Conservation (phyloP, 2,888 invertebrate genomes). For the Dexiosoma caninum region DNA sequence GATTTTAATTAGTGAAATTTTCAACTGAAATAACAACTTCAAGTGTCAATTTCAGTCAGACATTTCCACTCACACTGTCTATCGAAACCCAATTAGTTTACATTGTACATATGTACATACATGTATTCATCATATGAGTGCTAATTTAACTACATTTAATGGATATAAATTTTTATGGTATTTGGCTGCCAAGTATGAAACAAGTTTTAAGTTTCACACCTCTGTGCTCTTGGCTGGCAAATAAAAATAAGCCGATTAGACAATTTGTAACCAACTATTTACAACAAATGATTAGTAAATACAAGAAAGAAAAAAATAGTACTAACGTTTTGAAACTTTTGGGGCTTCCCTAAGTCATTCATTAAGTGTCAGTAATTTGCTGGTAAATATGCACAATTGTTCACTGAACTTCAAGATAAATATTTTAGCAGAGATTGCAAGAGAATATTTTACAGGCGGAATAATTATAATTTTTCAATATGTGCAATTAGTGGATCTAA, state of each 20-base stretch:
- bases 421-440: neutral
- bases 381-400: slow-evolving; percentile 26
- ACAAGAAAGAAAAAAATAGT: too few species aligned
- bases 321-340: slow-evolving; percentile 26
- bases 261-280: slow-evolving; percentile 39
- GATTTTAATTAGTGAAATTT: slow-evolving; percentile 45
- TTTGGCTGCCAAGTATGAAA: slow-evolving; percentile 38
- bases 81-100: slow-evolving; percentile 2
- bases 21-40: slow-evolving; percentile 45
- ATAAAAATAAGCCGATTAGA: slow-evolving; percentile 58
- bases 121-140: slow-evolving; percentile 1
- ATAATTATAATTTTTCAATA: too few species aligned
- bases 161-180: slow-evolving; percentile 31
- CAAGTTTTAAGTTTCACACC: slow-evolving; percentile 57
- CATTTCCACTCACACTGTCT: neutral
- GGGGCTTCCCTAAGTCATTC: slow-evolving; percentile 32
- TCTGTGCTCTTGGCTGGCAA: slow-evolving; percentile 13
- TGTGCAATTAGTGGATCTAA: too few species aligned
- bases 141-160: slow-evolving; percentile 39
- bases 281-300: slow-evolving; percentile 18
- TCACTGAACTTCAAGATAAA: slow-evolving; percentile 28
- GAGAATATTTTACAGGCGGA: too few species aligned
- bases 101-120: too few species aligned
- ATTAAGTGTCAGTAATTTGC: slow-evolving; percentile 20
- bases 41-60: slow-evolving; percentile 49